These are phyloP conservation scores for Alloplasta piceator DNA, from an alignment of 2,888 invertebrate species.

Conservation along the genomic window DNA sequence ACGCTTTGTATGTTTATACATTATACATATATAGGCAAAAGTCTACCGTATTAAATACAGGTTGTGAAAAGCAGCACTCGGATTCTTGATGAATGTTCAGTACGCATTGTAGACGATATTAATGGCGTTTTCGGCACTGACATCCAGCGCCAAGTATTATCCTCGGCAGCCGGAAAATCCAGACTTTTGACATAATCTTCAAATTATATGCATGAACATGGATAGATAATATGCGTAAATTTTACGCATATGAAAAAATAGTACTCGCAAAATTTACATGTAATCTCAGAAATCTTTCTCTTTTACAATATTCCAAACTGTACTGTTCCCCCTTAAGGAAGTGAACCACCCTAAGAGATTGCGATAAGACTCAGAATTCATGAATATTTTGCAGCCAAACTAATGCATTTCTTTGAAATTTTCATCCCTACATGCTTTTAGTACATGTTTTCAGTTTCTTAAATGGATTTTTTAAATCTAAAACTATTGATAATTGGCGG, in stretches of 20 bases:
- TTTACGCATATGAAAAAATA: not conserved
- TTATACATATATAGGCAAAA: not conserved
- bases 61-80: slow-evolving; percentile 12
- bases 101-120: slow-evolving; percentile 35
- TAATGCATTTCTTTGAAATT: too few species aligned
- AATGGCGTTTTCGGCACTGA: slow-evolving; percentile 41
- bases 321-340: too few species aligned
- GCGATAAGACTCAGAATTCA: too few species aligned
- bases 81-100: not conserved
- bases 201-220: not conserved
- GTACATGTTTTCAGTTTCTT: too few species aligned
- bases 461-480: too few species aligned
- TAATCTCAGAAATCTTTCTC: too few species aligned
- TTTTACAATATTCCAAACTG: too few species aligned
- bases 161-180: not conserved
- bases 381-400: too few species aligned
- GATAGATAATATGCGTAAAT: not conserved
- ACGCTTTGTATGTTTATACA: slow-evolving; percentile 14
- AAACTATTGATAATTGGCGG: too few species aligned
- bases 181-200: not conserved
- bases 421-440: too few species aligned
- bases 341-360: too few species aligned
- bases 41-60: not conserved
- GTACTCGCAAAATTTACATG: too few species aligned
- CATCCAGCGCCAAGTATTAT: slow-evolving; percentile 34